Conservation (phyloP, 2,113 vertebrate genomes). For the Anas platyrhynchos region DNA sequence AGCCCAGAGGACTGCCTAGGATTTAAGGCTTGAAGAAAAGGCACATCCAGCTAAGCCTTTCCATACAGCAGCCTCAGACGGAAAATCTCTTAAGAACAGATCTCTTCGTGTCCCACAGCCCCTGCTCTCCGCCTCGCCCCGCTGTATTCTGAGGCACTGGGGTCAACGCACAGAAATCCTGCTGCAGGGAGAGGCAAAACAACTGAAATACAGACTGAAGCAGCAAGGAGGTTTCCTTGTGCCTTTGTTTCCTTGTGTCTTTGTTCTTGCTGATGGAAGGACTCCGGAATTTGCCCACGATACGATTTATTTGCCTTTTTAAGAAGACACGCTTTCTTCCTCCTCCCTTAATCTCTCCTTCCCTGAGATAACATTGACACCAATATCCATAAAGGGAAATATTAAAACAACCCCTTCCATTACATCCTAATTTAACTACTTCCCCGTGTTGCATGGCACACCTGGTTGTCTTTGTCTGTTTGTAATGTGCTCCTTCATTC, state of each 20-base stretch:
- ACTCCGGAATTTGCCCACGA: neutral
- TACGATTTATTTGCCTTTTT: slow-evolving; percentile 22
- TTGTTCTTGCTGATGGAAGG: neutral
- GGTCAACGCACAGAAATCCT: neutral
- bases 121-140: neutral
- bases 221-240: neutral
- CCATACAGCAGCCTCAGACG: fast-evolving
- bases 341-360: neutral
- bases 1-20: neutral
- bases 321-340: neutral
- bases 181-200: neutral
- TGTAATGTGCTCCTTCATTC: slow-evolving; percentile 62
- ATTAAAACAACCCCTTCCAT: slow-evolving; percentile 58
- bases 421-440: slow-evolving; percentile 65
- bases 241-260: neutral
- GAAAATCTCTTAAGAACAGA: neutral
- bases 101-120: neutral
- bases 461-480: slow-evolving; percentile 60
- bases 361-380: slow-evolving; percentile 54
- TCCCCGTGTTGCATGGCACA: neutral
- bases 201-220: fast-evolving
- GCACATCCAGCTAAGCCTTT: neutral
- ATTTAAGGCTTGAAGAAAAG: neutral
- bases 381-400: slow-evolving; percentile 51
- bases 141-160: fast-evolving